phyloP scores from a whole-genome alignment of 2,797 vertebrate species.

The Sebastes alutus region DNA sequence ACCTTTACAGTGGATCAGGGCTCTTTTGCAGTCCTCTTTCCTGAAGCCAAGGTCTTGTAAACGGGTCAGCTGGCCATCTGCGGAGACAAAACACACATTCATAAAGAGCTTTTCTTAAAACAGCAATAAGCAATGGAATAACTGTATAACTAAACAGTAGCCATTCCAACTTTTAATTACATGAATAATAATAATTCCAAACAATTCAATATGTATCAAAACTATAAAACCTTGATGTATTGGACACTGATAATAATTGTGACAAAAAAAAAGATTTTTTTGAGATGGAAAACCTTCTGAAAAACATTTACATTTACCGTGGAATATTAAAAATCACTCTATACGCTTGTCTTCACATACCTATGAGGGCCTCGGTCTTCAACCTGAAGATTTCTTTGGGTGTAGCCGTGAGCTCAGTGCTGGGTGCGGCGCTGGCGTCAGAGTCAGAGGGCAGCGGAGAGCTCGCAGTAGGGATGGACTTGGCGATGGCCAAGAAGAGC shows the following conservation, averaged over 20 bases:
- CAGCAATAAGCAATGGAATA: not conserved
- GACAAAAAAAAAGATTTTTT: not conserved
- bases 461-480: conserved; percentile 87
- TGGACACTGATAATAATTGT: not conserved
- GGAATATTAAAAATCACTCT: not conserved
- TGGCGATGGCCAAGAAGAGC: conserved; percentile 95
- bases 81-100: conserved; percentile 9
- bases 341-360: conserved; percentile 69
- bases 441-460: conserved; percentile 44
- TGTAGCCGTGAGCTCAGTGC: conserved; percentile 25
- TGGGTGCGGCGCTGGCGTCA: conserved; percentile 30
- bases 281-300: not conserved
- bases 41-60: conserved; percentile 93
- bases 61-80: conserved; percentile 89
- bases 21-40: conserved; percentile 90
- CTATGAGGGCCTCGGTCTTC: conserved; percentile 86
- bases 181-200: not conserved
- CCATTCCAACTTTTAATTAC: not conserved
- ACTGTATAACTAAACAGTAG: not conserved
- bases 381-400: conserved; percentile 76
- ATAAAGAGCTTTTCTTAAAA: not conserved
- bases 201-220: not conserved
- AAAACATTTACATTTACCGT: too few species aligned
- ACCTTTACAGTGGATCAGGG: conserved; percentile 92
- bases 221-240: not conserved